phyloP scores from a whole-genome alignment of 2,888 invertebrate genomes.

The Xanthostigma xanthostigma region DNA sequence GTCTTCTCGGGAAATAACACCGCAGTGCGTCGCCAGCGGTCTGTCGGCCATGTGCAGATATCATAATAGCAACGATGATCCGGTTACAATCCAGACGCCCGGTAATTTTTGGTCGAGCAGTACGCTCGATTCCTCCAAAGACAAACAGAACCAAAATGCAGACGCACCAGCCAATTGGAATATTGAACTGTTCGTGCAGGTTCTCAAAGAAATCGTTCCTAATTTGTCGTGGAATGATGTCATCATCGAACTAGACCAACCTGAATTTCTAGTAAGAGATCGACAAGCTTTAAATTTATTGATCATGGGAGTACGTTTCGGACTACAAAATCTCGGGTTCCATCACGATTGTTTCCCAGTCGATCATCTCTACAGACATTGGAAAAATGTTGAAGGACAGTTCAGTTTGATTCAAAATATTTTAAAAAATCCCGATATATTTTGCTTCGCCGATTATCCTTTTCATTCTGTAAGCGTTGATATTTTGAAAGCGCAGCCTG shows the following conservation, averaged over 20 bases:
- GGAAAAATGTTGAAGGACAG: slow-evolving; percentile 89
- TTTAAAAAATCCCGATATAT: slow-evolving; percentile 81
- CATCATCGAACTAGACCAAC: slow-evolving; percentile 78
- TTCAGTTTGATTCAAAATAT: slow-evolving; percentile 77
- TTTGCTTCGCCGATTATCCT: slow-evolving; percentile 85
- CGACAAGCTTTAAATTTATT: slow-evolving; percentile 70
- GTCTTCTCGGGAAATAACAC: slow-evolving; percentile 66
- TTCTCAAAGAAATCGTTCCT: slow-evolving; percentile 77
- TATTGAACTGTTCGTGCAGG: slow-evolving; percentile 82
- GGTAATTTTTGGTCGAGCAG: slow-evolving; percentile 45
- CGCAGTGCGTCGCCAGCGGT: slow-evolving; percentile 71
- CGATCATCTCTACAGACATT: slow-evolving; percentile 76
- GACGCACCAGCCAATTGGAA: slow-evolving; percentile 62
- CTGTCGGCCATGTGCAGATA: slow-evolving; percentile 78
- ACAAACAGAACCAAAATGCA: slow-evolving; percentile 18
- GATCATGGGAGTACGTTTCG: slow-evolving; percentile 66
- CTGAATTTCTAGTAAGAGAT: slow-evolving; percentile 78
- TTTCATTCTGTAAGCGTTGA: slow-evolving; percentile 78
- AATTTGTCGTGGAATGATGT: slow-evolving; percentile 88
- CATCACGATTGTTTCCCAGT: slow-evolving; percentile 69
- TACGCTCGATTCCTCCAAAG: slow-evolving; percentile 21
- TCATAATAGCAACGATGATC: slow-evolving; percentile 57
- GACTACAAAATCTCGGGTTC: slow-evolving; percentile 58
- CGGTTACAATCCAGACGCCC: slow-evolving; percentile 37
- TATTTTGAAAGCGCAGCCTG: slow-evolving; percentile 84